A percentile compares a stretch with the other conserved stretches of the same genome.
Evolutionary conservation across 2,888 invertebrate species (phyloP).

Genomic region (Agonopterix alstromeriana): DNA sequence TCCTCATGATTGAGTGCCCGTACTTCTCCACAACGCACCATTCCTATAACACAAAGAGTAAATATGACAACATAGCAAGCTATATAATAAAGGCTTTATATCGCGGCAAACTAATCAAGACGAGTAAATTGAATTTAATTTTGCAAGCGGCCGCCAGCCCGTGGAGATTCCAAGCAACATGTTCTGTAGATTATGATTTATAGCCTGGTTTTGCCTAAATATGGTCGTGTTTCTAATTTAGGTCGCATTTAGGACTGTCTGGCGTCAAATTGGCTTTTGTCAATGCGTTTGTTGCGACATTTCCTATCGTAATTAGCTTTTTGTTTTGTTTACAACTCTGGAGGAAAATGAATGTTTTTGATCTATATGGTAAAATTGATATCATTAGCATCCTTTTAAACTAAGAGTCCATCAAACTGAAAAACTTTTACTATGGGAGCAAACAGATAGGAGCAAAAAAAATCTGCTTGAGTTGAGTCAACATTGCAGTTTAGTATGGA

Average conservation of each 20-base stretch:
- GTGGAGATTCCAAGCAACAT: not conserved
- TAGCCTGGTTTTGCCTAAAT: slow-evolving; percentile 6
- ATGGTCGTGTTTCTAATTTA: slow-evolving; percentile 7
- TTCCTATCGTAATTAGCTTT: not conserved
- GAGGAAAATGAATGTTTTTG: too few species aligned
- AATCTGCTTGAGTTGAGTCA: too few species aligned
- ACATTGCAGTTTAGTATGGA: too few species aligned
- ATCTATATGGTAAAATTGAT: too few species aligned
- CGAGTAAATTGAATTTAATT: slow-evolving; percentile 66
- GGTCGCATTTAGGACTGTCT: not conserved
- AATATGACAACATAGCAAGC: slow-evolving; percentile 29
- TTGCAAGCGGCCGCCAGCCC: slow-evolving; percentile 35
- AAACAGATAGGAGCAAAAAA: too few species aligned
- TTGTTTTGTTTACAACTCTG: too few species aligned
- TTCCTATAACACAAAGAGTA: not conserved
- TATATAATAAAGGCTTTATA: slow-evolving; percentile 45
- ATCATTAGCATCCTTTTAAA: too few species aligned
- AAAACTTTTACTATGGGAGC: too few species aligned
- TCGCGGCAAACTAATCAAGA: slow-evolving; percentile 56
- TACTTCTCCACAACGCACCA: too few species aligned
- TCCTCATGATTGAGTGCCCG: too few species aligned
- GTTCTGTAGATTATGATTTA: slow-evolving; percentile 16
- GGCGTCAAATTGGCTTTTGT: not conserved
- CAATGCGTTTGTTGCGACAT: not conserved
- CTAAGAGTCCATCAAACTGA: too few species aligned